Evolutionary conservation across 1,140 invertebrate species (phyloP).

Genomic region (Drosophila persimilis): DNA sequence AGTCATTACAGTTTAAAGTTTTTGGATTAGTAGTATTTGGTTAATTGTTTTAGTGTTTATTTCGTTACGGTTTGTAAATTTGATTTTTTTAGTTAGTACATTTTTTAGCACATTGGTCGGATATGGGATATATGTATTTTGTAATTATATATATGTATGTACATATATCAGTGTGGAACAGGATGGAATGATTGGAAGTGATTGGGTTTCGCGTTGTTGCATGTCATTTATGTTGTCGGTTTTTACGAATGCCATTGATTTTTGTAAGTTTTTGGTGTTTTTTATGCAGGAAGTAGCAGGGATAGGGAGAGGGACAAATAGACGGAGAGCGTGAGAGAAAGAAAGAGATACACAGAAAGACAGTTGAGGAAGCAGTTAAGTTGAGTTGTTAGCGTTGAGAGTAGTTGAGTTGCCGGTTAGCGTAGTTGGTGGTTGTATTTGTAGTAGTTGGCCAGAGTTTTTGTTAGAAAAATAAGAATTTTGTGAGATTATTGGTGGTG

Average conservation of each 20-base stretch:
- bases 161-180: no score
- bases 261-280: constrained; percentile 17
- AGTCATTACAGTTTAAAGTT: constrained; percentile 28
- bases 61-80: no score
- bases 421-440: constrained; percentile 31
- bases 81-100: no score
- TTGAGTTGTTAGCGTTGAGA: constrained; percentile 58
- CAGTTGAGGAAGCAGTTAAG: constrained; percentile 70
- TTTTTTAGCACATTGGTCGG: no score
- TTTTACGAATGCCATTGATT: constrained; percentile 6
- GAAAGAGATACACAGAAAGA: constrained; percentile 58
- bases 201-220: no score
- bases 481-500: constrained; percentile 75
- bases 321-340: constrained; percentile 25
- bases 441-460: constrained; percentile 68
- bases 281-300: constrained; percentile 46
- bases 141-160: no score
- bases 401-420: constrained; percentile 68
- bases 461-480: constrained; percentile 73
- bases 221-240: no score
- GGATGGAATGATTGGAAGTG: no score
- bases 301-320: constrained; percentile 52
- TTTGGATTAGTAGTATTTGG: constrained; percentile 18
- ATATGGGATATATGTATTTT: no score
- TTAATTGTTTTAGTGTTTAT: constrained; percentile 19